phyloP scores from a whole-genome alignment of 2,113 vertebrate species.

The Callocephalon fimbriatum region DNA sequence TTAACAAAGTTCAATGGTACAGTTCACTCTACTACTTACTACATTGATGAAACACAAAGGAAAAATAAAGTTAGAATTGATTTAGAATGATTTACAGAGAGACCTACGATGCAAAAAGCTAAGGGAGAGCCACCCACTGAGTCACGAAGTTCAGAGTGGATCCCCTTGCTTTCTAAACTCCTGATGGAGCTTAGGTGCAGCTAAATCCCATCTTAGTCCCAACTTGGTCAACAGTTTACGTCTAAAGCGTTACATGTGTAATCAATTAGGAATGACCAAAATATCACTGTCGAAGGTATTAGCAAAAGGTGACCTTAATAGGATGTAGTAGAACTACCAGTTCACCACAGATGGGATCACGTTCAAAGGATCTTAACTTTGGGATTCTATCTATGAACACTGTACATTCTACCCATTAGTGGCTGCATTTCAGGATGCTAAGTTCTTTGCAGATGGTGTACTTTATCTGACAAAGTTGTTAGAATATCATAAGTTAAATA shows the following conservation, averaged over 20 bases:
- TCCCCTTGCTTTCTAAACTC: background rate
- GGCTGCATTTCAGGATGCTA: background rate
- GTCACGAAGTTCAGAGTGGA: background rate
- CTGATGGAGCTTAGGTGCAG: background rate
- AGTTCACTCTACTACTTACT: background rate
- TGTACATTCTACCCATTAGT: background rate
- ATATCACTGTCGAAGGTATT: background rate
- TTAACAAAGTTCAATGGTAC: background rate
- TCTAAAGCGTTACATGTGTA: background rate
- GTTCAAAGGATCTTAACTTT: background rate
- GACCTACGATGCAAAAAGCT: background rate
- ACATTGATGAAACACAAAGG: background rate
- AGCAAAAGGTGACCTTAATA: background rate
- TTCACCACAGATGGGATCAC: background rate
- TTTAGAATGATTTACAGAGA: background rate
- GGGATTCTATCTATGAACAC: background rate
- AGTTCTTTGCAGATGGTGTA: background rate
- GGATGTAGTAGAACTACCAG: background rate
- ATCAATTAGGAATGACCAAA: background rate
- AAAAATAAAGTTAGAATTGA: background rate
- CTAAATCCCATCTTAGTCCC: background rate
- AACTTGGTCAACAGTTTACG: background rate
- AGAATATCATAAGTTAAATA: background rate
- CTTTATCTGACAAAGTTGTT: background rate
- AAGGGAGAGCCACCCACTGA: background rate